Base-by-base conservation (phyloP, 2,113 vertebrate genomes). In the Nycticebus coucang region DNA sequence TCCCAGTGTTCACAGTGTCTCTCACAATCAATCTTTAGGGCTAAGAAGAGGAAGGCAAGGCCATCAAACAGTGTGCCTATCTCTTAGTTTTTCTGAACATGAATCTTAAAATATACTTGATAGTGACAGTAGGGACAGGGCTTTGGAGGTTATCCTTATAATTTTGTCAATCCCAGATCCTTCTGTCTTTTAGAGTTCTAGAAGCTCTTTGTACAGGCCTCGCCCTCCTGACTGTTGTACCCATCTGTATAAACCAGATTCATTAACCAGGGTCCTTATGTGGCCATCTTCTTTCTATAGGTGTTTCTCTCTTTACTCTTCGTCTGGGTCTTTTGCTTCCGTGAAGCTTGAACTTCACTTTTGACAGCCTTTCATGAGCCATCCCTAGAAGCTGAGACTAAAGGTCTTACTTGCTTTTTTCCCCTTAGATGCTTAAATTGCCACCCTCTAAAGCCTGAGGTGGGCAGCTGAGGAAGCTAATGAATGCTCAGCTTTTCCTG, bases 71-170 rank as follows among this genome's bases (percentile, higher is more conserved):
- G 7, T 50, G 50, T 68, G n/a, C 37, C 45, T 41, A 0, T 60
- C 62, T 92, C 17, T 89, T 89, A 53, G 21, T 79, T 93, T 82
- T 95, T 89, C 81, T 87, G 69, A 95, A 74, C 33, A n/a, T 30
- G 28, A 78, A 6, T 86, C 57, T 66, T 68, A 50, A 89, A 72
- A 77, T 74, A 66, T 9, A 72, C 10, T 77, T 88, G 53, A 45
- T 37, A 89, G 5, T 69, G 14, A 69, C n/a, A 75, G 15, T 50
- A 30, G 59, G 37, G 59, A 22, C 1, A 72, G 55, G 28, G 9
- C 37, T 89, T 87, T n/a, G 26, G 77, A 89, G 64, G 30, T 75
- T 30, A 89, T 72, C 57, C 41, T 66, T 94, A 55, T 22, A 50
- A 19, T 89, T 84, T 85, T 93, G 66, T 93, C 35, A 18, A 21